A percentile compares a stretch with the other conserved stretches of the same genome.
phyloP scores from a whole-genome alignment of 2,113 vertebrate genomes.

The Gymnogyps californianus region DNA sequence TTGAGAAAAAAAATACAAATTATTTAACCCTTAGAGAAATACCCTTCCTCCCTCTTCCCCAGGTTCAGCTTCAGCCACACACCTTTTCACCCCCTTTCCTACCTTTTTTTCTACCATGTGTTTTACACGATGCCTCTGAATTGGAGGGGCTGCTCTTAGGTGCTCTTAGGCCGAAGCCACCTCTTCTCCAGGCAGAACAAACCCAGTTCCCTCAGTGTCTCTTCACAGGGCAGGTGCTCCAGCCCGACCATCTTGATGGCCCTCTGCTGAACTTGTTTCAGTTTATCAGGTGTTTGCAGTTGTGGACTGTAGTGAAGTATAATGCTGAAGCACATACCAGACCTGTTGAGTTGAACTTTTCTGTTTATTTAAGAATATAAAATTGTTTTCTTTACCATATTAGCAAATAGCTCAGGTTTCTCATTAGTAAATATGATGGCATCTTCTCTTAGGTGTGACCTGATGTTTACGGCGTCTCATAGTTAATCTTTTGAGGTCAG shows the following conservation, averaged over 20 bases:
- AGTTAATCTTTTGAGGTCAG: not conserved
- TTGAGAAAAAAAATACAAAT: not conserved
- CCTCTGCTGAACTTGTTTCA: not conserved
- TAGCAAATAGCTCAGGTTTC: not conserved
- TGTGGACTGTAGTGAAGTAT: not conserved
- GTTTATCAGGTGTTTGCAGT: not conserved
- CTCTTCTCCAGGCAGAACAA: not conserved
- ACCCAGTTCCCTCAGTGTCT: not conserved
- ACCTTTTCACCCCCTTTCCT: not conserved
- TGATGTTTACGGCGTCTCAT: not conserved
- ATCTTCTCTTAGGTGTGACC: not conserved
- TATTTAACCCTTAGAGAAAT: not conserved
- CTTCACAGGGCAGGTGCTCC: not conserved
- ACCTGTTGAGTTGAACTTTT: not conserved
- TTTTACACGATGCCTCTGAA: not conserved
- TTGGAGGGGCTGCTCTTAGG: not conserved
- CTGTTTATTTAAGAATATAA: not conserved
- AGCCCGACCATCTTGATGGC: not conserved
- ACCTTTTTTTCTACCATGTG: not conserved
- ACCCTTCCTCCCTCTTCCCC: not conserved
- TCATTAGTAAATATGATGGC: not conserved
- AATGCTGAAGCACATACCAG: not conserved
- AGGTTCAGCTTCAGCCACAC: not conserved
- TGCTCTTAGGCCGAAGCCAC: not conserved
- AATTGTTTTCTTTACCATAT: not conserved